Base-by-base conservation (phyloP, 2,797 vertebrate species). In the Sebastes trivittatus region DNA sequence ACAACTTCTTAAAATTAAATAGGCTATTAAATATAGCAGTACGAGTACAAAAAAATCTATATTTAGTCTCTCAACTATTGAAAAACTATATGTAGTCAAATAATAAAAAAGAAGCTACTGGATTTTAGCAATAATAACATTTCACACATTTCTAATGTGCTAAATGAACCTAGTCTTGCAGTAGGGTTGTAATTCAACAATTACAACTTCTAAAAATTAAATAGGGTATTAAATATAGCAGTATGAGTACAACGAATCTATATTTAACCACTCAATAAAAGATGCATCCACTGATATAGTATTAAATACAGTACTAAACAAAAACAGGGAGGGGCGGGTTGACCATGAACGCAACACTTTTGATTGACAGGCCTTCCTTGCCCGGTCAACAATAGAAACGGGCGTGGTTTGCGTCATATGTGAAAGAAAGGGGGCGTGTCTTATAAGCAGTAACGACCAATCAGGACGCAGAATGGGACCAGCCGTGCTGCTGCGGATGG, bases 321-420 rank as follows among this genome's bases (percentile, higher is more conserved):
- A 77, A 7, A 55, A 77, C 16, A 72, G 83, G 30, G 63, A 81
- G 70, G 59, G 55, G 72, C 22, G 74, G n/a, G 9, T 22, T 66
- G 69, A 56, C 49, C 80, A 0, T 88, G 82, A 93, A 91, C 62
- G 80, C 80, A 81, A 61, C 82, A 38, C 2, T 2, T 81, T 91
- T 95, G 94, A 96, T 82, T 91, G 94, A 90, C 91, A 92, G 85
- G 11, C 11, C 36, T 5, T 61, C 58, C 34, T 32, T 46, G 60
- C 55, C 78, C 62, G 55, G 78, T 89, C 87, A 93, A 95, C 95
- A 94, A 95, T 95, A 80, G 85, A 92, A 94, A 82, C 3, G 75
- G 92, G 93, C 10, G 83, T 73, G 88, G 87, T 55, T 71, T 89
- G 60, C 52, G 56, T 71, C 62, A 68, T 42, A 25, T 22, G 72